Conservation (phyloP, 2,888 invertebrate genomes). For the Neoaliturus tenellus region DNA sequence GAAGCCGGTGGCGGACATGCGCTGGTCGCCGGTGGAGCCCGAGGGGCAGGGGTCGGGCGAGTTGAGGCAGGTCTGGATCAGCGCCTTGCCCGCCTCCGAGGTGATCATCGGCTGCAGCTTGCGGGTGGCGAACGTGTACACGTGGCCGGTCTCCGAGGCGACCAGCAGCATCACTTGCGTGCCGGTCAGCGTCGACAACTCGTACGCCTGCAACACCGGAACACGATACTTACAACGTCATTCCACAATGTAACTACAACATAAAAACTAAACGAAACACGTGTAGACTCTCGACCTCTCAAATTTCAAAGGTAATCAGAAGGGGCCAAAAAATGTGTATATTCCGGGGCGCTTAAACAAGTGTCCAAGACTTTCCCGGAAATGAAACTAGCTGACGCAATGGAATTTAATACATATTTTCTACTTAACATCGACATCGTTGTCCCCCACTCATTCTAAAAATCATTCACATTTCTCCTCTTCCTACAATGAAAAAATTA, state of each 20-base stretch:
- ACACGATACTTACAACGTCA: constrained; percentile 59
- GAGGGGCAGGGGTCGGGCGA: constrained; percentile 88
- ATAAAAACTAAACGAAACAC: too few relatives aligned
- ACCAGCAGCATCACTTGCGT: constrained; percentile 99
- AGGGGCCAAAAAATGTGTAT: too few relatives aligned
- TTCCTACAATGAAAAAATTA: too few relatives aligned
- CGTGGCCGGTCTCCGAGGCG: constrained; percentile 99
- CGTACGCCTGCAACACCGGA: constrained; percentile 91
- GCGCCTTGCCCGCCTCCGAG: constrained; percentile 96
- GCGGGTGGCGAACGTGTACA: constrained; percentile 99
- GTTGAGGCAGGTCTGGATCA: constrained; percentile 99
- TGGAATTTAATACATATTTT: too few relatives aligned
- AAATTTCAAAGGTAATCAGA: too few relatives aligned
- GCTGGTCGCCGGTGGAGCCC: constrained; percentile 86
- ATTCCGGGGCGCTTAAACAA: too few relatives aligned
- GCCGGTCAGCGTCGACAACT: constrained; percentile 98
- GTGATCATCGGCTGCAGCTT: constrained; percentile 99
- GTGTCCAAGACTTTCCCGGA: too few relatives aligned
- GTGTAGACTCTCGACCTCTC: too few relatives aligned
- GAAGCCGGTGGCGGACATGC: constrained; percentile 99
- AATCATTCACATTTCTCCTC: too few relatives aligned
- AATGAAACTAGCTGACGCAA: too few relatives aligned
- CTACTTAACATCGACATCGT: too few relatives aligned
- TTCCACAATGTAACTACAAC: neutral
- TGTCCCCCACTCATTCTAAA: too few relatives aligned